Base-by-base conservation (phyloP, 2,888 invertebrate genomes). In the Adelphocoris suturalis region DNA sequence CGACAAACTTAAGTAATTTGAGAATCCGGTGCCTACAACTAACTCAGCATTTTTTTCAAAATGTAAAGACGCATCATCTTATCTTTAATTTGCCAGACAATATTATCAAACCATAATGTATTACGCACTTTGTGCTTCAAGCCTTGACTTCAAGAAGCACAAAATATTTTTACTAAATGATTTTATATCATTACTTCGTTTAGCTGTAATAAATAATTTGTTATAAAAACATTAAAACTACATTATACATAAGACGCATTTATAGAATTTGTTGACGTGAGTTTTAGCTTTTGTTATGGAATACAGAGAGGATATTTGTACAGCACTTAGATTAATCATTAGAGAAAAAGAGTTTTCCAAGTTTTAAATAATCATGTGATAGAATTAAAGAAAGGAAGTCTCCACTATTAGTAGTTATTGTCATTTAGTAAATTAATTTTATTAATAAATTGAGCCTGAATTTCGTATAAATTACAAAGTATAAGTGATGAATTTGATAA, bases 121-220 rank as follows among this genome's bases (percentile, higher is more conserved):
- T 85, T 28, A n/a, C 19, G 57, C 85, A 61, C 85, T 85, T 28
- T 9, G 85, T 85, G 85, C 85, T 61, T 85, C 85, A 85, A 27
- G 85, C 85, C 57, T 85, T 85, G 85, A 85, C 27, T 85, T 85
- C 46, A 14, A 61, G 61, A 61, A 85, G 85, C 85, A 61, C 85
- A 57, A 85, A 85, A 23, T 85, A 82, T 85, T 85, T 85, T 85
- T 57, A 85, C 52, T 13, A 48, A 14, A 80, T 78, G 14, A 46
- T 78, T 46, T 78, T 78, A 46, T 78, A 28, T 23, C 37, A 13
- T 78, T 78, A 11, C n/a, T 81, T 81, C 81, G 81, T 47, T 48
- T 81, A 81, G 78, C 28, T 46, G 28, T 78, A 61, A 61, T 4
- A n/a, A 9, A 61, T n/a, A 61, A 61, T 61, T 61, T 19, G 61